Base-by-base conservation (phyloP, 2,888 invertebrate genomes). In the Tricholauxania praeusta region DNA sequence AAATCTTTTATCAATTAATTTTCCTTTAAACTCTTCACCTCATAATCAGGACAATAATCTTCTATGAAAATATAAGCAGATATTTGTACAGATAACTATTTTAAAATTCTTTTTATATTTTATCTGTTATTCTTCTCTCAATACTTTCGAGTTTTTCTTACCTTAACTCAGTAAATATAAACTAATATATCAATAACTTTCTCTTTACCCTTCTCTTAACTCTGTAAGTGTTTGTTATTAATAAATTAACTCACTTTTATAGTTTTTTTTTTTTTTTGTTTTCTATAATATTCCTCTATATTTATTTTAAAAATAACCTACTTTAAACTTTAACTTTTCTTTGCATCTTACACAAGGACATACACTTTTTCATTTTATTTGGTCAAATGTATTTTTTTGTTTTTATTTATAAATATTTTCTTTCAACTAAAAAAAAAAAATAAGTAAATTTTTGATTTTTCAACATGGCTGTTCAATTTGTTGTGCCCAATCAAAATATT, bases 371-470 rank as follows among this genome's bases (percentile, higher is more conserved):
- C 22, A 47, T 65, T 51, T 47, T 51, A 15, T 15, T 47, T 62
- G 59, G 15, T 68, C 67, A 39, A 55, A 63, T 70, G 48, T 51
- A 14, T 72, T 39, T 39, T 39, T 39, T 39, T 32, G 32, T 39
- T 39, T 39, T 39, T 71, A 72, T 73, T 72, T 63, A 57, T 62
- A 66, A 55, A 72, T 71, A 53, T 74, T 75, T 64, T 28, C 67
- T 71, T 71, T 66, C 48, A 72, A 73, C 57, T 67, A 72, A 57
- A 28, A 28, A 28, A n/a, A 22, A 28, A 28, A 28, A 28, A 28
- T 28, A 28, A 28, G 3, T 28, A 28, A 3, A 28, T 72, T 74
- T n/a, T 63, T 72, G 32, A 51, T 62, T 49, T 62, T 17, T 69
- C 47, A 71, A 62, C 52, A 71, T 63, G 71, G 71, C 71, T 71